Evolutionary conservation across 37 sponge, comb jelly and placozoan species (phyloP).

Genomic region (Cladorhizidae sp.): DNA sequence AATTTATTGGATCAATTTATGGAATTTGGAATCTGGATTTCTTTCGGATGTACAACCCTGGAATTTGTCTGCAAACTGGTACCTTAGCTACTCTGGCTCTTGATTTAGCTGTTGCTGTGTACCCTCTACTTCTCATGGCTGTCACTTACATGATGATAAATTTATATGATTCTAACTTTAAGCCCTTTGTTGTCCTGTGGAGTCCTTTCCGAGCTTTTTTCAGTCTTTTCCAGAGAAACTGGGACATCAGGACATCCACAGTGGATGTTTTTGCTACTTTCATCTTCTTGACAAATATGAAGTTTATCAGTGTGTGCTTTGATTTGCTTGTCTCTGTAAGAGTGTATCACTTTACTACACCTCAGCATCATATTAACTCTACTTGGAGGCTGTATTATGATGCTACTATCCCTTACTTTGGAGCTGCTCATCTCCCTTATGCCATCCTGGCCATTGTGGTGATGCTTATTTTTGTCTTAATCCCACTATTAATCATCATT

Average conservation of each 20-base stretch:
- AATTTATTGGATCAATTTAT: no score
- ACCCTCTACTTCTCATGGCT: no score
- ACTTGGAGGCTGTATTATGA: conserved; percentile 18
- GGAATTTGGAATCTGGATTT: no score
- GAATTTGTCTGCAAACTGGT: no score
- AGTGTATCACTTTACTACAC: not conserved
- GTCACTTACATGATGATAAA: no score
- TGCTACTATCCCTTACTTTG: conserved; percentile 37
- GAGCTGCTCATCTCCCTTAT: conserved; percentile 35
- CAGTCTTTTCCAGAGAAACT: conserved; percentile 23
- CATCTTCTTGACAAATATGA: conserved; percentile 49
- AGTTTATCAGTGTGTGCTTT: conserved; percentile 39
- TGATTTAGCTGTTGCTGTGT: no score
- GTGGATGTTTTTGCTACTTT: conserved; percentile 53
- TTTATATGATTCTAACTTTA: no score
- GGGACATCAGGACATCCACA: conserved; percentile 33
- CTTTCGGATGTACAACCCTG: no score
- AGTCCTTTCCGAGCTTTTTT: no score
- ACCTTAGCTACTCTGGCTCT: no score
- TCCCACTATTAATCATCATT: conserved; percentile 47
- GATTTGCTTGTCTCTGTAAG: conserved; percentile 18
- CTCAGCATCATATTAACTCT: not conserved
- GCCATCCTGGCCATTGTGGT: conserved; percentile 22
- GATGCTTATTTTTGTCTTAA: conserved; percentile 9
- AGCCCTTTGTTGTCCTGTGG: no score